Percentiles rank a stretch among this genome's conserved stretches.
Conservation (phyloP, 2,888 invertebrate species). For the Ernsta delagoae region DNA sequence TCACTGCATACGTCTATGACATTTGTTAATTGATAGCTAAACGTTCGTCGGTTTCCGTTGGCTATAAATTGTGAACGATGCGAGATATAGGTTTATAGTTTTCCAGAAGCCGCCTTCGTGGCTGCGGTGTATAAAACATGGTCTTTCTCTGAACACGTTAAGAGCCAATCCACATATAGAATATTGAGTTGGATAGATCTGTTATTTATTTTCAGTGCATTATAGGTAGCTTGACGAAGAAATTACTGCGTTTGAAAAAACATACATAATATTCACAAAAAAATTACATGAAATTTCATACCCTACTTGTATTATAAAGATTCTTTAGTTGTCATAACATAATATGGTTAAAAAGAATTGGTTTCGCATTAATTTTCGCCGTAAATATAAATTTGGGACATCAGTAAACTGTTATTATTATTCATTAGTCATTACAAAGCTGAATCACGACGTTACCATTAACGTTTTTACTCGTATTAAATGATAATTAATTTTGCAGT, state of each 20-base stretch:
- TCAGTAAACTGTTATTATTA: background rate
- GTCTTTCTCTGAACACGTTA: slow-evolving; percentile 61
- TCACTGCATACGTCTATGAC: slow-evolving; percentile 10
- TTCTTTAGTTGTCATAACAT: no score
- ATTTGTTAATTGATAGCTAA: slow-evolving; percentile 28
- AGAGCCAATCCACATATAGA: slow-evolving; percentile 52
- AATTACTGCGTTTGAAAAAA: no score
- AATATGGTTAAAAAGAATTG: no score
- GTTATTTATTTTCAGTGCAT: background rate
- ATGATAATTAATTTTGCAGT: slow-evolving; percentile 46
- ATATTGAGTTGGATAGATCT: background rate
- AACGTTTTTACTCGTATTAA: slow-evolving; percentile 32
- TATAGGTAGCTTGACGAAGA: no score
- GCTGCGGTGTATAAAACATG: slow-evolving; percentile 46
- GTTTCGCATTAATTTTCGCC: no score
- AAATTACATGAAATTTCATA: background rate
- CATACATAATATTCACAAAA: background rate
- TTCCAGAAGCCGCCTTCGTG: slow-evolving; percentile 59
- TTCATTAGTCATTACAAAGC: background rate
- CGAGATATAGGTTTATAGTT: slow-evolving; percentile 72
- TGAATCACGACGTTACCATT: background rate
- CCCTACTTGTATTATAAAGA: no score
- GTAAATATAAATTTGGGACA: background rate
- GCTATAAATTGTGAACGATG: slow-evolving; percentile 39
- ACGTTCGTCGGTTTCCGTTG: slow-evolving; percentile 22